A percentile compares a stretch with the other conserved stretches of the same genome.
Conservation (phyloP, 2,113 vertebrate genomes). For the Rhinolophus ferrumequinum region DNA sequence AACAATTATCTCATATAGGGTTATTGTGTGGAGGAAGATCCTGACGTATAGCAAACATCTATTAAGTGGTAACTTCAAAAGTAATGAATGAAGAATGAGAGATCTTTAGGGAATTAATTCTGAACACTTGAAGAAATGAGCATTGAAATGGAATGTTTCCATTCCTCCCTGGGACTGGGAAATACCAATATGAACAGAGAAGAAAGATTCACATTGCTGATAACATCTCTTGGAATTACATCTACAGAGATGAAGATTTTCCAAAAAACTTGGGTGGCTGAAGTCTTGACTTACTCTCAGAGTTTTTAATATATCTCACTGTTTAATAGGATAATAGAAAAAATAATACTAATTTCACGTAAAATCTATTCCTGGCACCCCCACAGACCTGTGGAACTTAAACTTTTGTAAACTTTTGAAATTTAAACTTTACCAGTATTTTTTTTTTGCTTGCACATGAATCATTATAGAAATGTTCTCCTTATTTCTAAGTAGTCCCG, state of each 20-base stretch:
- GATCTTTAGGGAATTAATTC: conserved; percentile 25
- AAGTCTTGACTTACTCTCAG: neutral
- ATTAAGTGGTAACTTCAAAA: conserved; percentile 4
- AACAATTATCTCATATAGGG: neutral
- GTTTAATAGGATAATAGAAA: neutral
- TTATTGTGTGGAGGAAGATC: neutral
- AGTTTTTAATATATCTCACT: neutral
- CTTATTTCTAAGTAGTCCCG: neutral
- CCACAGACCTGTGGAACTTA: neutral
- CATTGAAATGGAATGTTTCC: neutral
- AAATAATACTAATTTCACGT: neutral
- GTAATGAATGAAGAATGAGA: neutral
- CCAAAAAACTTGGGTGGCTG: neutral
- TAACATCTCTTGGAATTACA: neutral
- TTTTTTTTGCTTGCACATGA: neutral
- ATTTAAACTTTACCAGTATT: neutral
- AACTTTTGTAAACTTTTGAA: neutral
- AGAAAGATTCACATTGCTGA: conserved; percentile 10
- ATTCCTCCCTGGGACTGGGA: neutral
- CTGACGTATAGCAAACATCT: neutral
- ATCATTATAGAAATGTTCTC: neutral
- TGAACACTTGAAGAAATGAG: conserved; percentile 10
- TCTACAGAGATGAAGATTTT: neutral
- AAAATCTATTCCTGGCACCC: neutral
- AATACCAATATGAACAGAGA: conserved; percentile 30